Conservation (phyloP, 2,113 vertebrate genomes). For the Oryzias curvinotus region DNA sequence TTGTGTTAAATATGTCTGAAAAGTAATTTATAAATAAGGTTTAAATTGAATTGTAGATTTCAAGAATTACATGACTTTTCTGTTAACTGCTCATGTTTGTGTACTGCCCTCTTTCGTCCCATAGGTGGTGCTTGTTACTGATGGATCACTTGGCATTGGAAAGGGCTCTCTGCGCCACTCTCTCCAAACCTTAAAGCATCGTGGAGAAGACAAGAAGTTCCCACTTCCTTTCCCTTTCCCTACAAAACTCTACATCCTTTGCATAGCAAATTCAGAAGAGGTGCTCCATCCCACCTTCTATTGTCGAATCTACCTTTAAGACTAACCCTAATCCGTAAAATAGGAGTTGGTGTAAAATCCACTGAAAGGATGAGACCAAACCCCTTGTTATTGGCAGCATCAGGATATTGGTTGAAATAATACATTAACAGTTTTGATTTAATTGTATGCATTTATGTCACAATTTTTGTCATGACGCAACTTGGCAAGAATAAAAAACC, state of each 20-base stretch:
- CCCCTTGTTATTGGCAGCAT: no score
- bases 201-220: slow-evolving; percentile 89
- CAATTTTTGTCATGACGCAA: no score
- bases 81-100: slow-evolving; percentile 21
- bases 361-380: not conserved
- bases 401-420: no score
- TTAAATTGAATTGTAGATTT: no score
- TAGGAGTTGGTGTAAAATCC: not conserved
- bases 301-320: not conserved
- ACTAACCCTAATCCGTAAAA: not conserved
- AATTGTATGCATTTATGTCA: no score
- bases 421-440: no score
- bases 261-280: slow-evolving; percentile 96
- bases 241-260: slow-evolving; percentile 93
- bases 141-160: slow-evolving; percentile 94
- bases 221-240: slow-evolving; percentile 95
- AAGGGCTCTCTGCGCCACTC: slow-evolving; percentile 92
- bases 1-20: no score
- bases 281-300: slow-evolving; percentile 62
- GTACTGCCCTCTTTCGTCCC: slow-evolving; percentile 28
- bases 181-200: slow-evolving; percentile 84
- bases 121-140: slow-evolving; percentile 94
- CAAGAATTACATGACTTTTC: no score
- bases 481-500: not conserved
- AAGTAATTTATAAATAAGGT: no score